Conservation (phyloP, 1,140 invertebrate genomes). For the Macrobrachium nipponense region DNA sequence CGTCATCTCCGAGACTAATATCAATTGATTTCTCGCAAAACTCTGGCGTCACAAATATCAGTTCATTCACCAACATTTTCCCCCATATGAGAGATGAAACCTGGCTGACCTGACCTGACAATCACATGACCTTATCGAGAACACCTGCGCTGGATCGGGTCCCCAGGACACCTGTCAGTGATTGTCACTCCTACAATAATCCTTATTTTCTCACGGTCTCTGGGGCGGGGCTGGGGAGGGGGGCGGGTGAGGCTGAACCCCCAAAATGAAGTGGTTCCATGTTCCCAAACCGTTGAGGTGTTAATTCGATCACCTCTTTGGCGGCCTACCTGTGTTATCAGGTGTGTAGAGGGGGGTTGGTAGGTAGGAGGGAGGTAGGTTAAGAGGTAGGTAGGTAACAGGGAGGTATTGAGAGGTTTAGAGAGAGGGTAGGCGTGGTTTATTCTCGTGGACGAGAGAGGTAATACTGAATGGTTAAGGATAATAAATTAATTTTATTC, state of each 20-base stretch:
- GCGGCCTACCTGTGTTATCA: no score
- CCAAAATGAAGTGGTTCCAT: background rate
- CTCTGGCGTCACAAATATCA: background rate
- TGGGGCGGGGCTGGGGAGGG: background rate
- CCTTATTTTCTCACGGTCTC: background rate
- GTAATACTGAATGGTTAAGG: background rate
- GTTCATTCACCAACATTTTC: no score
- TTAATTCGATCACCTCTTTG: no score
- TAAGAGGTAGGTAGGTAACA: background rate
- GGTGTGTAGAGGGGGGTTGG: background rate
- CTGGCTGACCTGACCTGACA: background rate
- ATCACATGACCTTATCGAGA: background rate
- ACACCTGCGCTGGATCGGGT: no score
- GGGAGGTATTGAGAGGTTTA: no score
- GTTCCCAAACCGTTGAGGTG: background rate
- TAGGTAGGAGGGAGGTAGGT: background rate
- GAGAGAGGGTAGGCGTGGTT: no score
- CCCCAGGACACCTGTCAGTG: no score
- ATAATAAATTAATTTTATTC: no score
- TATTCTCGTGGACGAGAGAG: no score
- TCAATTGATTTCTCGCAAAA: background rate
- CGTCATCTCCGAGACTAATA: background rate
- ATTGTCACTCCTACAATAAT: no score
- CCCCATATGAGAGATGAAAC: no score
- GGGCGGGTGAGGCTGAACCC: no score